phyloP scores from a whole-genome alignment of 2,797 vertebrate species.

The Rhinella marina region DNA sequence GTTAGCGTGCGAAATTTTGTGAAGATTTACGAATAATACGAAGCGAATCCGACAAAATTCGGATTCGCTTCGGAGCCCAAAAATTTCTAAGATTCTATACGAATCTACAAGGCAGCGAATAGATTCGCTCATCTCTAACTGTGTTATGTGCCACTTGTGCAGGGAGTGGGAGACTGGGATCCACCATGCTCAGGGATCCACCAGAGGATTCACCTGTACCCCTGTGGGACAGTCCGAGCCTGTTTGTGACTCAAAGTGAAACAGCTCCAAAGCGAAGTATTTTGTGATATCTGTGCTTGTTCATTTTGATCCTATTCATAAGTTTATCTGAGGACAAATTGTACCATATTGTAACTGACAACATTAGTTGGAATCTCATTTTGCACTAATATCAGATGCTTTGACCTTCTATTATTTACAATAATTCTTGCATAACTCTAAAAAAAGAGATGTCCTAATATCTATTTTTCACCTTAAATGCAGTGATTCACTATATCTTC shows the following conservation, averaged over 20 bases:
- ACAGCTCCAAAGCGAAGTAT: neutral
- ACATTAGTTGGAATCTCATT: neutral
- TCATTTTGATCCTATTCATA: neutral
- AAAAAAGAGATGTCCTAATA: conserved; percentile 30
- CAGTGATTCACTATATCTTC: conserved; percentile 65
- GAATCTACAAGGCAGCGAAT: too few species aligned
- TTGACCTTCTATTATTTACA: conserved; percentile 24
- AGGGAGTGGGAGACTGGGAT: too few species aligned
- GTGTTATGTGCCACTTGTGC: too few species aligned
- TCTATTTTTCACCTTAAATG: conserved; percentile 54
- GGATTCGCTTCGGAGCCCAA: too few species aligned
- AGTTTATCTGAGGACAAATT: conserved; percentile 14
- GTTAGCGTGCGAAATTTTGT: too few species aligned
- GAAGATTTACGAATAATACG: too few species aligned
- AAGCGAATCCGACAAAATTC: too few species aligned
- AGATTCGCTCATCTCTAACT: too few species aligned
- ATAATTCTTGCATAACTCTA: neutral
- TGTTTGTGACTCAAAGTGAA: neutral
- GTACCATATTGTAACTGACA: neutral
- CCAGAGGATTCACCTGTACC: too few species aligned
- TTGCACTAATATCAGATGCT: neutral
- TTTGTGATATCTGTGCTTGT: neutral
- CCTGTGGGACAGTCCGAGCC: too few species aligned
- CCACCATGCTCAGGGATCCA: too few species aligned
- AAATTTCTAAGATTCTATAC: too few species aligned